Evolutionary conservation across 2,113 vertebrate species (phyloP), one percentile per base, ranked within the genome.

Genomic region (Reinhardtius hippoglossoides): DNA sequence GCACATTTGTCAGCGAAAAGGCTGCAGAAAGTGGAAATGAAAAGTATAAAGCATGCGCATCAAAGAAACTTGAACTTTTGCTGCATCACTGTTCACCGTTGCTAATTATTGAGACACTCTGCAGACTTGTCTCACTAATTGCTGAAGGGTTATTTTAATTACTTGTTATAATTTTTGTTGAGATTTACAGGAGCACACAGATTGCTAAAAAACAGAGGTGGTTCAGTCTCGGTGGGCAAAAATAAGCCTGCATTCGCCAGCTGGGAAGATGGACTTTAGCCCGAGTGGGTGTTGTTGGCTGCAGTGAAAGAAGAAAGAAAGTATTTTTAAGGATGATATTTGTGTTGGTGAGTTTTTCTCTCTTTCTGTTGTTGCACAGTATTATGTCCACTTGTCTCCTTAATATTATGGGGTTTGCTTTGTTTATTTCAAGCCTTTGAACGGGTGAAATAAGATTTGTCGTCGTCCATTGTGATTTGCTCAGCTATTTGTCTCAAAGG

Each of bases 221-320:
- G 60, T 62, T 76, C 21, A 69, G 37, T 83, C 67, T 85, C 18
- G 20, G 3, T 42, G 56, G 63, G 58, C 67, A 71, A 85, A 88
- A 87, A 89, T 83, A 90, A 77, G 67, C 42, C 40, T 68, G 67
- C 42, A 52, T 74, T 69, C 14, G 26, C 81, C 86, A 85, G 81
- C 87, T 86, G 84, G 87, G 81, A 87, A 68, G 75, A 81, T 85
- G 86, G 60, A 87, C 88, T 91, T 86, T 88, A 82, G 60, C 89
- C 83, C 86, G 92, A 85, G 92, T 93, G 85, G 92, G 92, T 79
- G 90, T 74, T 48, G 63, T 56, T 85, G 84, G 87, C 84, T 85
- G 58, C 61, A 89, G 67, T 37, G 35, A 82, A 90, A 89, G 72
- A 81, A 71, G 48, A 85, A 37, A 62, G 71, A 74, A 67, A 70